Evolutionary conservation across 1,140 invertebrate species (phyloP), one percentile per base, ranked within the genome.

Genomic region (Drosophila navojoa): DNA sequence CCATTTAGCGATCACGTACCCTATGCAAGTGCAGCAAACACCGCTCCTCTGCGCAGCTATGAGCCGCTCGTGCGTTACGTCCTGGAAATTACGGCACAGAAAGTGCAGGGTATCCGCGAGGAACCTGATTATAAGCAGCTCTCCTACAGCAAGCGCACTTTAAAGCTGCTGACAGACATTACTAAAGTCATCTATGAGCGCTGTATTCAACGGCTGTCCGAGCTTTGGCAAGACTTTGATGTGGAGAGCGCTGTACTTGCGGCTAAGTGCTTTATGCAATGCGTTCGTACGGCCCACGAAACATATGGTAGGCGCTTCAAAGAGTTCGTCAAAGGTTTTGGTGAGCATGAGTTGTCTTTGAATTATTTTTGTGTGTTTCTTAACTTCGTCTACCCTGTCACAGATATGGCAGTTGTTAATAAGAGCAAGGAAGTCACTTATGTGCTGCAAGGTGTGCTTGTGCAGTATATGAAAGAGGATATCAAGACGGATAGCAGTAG

Each of bases 231-330:
- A 4, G 49, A 92, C 50, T 93, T 94, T 61, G 93, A 94, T 74
- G 71, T 92, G 62, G 77, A 90, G 27, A 91, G 92, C 5, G 91
- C 93, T 0, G 71, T 92, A 42, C 62, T 93, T 9, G 92, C 93
- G 13, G 67, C 93, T 13, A 93, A 94, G 77, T 94, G 93, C 71
- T 95, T 95, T 54, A 92, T 93, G 59, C 92, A 94, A 71, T 93
- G 94, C 49, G 90, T 93, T 22, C 87, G 81, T 38, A 84, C 93
- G n/a, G 92, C 94, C 3, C 93, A 92, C 64, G 90, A 87, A 4
- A 76, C 85, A 5, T 92, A 93, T 64, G 69, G 82, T 1, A 91
- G 90, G 6, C 92, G 93, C 57, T 91, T 95, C 2, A 67, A 85
- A 2, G 79, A 79, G 4, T 94, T 80, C 55, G 81, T 95, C 3